phyloP scores from a whole-genome alignment of 2,888 invertebrate species.

The Epicampocera succincta region DNA sequence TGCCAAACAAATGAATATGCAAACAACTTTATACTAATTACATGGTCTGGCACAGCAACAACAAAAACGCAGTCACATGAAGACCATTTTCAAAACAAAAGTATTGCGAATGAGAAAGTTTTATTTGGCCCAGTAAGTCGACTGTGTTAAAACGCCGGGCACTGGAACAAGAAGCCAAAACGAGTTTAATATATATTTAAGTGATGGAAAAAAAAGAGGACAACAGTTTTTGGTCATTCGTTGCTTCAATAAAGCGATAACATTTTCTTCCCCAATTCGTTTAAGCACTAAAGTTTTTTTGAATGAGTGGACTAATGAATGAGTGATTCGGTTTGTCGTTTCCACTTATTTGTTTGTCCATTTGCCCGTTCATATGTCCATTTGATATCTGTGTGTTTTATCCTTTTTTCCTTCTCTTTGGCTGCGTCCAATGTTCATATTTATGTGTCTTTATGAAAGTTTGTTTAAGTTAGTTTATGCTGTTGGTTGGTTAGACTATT shows the following conservation, averaged over 20 bases:
- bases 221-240: too few species aligned
- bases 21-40: slow-evolving; percentile 65
- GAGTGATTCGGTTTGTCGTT: slow-evolving; percentile 51
- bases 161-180: too few species aligned
- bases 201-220: too few species aligned
- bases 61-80: neutral
- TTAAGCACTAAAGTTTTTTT: neutral
- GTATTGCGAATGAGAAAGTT: slow-evolving; percentile 25
- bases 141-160: too few species aligned
- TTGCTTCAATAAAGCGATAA: slow-evolving; percentile 6
- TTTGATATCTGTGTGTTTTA: slow-evolving; percentile 4
- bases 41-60: slow-evolving; percentile 34
- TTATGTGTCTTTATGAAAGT: slow-evolving; percentile 16
- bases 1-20: slow-evolving; percentile 36
- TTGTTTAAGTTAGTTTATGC: slow-evolving; percentile 45
- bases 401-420: neutral
- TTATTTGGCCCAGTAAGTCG: neutral
- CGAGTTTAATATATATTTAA: too few species aligned
- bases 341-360: slow-evolving; percentile 28
- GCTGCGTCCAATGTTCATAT: neutral
- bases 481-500: slow-evolving; percentile 50
- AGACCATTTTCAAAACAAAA: neutral
- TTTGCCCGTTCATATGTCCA: slow-evolving; percentile 20
- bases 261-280: too few species aligned
- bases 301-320: slow-evolving; percentile 37